phyloP scores from a whole-genome alignment of 2,888 invertebrate species.

The Liposcelis brunnea region DNA sequence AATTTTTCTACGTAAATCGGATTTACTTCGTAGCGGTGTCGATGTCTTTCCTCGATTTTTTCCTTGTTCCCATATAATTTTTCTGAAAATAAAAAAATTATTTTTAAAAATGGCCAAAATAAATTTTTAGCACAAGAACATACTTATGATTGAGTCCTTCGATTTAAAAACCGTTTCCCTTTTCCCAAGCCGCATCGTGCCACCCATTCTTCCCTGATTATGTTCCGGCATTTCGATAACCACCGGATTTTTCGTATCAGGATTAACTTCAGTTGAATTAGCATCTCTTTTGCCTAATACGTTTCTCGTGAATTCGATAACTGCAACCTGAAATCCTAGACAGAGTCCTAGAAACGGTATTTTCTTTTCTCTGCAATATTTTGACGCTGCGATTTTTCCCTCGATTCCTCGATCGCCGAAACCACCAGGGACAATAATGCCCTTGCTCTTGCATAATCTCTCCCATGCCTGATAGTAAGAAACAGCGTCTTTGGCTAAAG shows the following conservation, averaged over 20 bases:
- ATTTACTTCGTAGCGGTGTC: constrained; percentile 13
- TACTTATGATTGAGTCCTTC: constrained; percentile 38
- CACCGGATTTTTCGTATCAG: not conserved
- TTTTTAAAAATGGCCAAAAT: not conserved
- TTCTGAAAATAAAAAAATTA: constrained; percentile 8
- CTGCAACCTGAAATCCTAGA: constrained; percentile 11
- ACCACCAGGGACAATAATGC: constrained; percentile 12
- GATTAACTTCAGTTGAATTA: constrained; percentile 9
- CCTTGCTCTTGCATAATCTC: not conserved
- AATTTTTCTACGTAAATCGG: not conserved
- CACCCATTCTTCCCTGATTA: not conserved
- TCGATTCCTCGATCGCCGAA: constrained; percentile 12
- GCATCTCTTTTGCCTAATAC: constrained; percentile 3
- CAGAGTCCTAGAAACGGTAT: constrained; percentile 13
- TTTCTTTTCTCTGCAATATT: constrained; percentile 7
- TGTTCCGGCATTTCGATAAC: not conserved
- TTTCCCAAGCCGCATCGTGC: constrained; percentile 5
- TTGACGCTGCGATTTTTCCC: constrained; percentile 9
- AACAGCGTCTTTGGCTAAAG: no score
- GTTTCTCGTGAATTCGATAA: constrained; percentile 12
- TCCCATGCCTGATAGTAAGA: no score
- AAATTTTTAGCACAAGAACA: constrained; percentile 22
- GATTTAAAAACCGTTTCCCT: not conserved
- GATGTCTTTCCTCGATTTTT: constrained; percentile 9
- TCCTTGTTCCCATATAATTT: not conserved